These are phyloP conservation scores for Sakesphorus luctuosus DNA, from an alignment of 2,113 vertebrate species.

Conservation along the genomic window DNA sequence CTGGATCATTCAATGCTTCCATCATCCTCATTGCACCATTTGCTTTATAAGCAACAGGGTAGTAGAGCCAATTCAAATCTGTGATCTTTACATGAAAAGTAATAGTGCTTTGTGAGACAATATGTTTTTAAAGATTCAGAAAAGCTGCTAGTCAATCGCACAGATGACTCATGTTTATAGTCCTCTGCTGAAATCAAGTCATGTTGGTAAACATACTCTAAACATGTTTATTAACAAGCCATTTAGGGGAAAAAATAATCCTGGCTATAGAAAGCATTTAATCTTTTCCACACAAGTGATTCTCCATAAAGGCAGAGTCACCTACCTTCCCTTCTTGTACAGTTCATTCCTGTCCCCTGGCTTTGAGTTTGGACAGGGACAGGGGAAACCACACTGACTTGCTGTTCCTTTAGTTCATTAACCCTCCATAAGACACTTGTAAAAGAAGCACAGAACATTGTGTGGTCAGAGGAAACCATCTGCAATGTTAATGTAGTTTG, in stretches of 20 bases:
- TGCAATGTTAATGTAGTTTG: background rate
- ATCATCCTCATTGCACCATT: background rate
- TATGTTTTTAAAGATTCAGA: background rate
- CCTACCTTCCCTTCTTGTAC: background rate
- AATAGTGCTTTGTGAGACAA: background rate
- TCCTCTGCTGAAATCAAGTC: background rate
- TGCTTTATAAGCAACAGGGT: background rate
- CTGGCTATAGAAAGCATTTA: background rate
- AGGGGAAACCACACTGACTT: background rate
- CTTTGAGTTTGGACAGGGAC: background rate
- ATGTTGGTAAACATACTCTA: background rate
- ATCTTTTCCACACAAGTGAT: background rate
- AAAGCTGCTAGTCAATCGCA: background rate
- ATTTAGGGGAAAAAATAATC: background rate
- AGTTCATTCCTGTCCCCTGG: background rate
- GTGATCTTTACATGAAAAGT: background rate
- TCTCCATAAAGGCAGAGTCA: background rate
- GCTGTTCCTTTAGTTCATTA: background rate
- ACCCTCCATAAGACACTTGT: background rate
- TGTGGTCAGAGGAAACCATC: background rate
- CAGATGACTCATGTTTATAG: background rate
- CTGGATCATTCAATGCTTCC: background rate
- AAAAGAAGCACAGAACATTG: background rate
- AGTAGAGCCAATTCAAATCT: background rate
- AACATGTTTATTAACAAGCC: background rate